phyloP scores from a whole-genome alignment of 1,140 invertebrate species.

The Tetragnatha versicolor region DNA sequence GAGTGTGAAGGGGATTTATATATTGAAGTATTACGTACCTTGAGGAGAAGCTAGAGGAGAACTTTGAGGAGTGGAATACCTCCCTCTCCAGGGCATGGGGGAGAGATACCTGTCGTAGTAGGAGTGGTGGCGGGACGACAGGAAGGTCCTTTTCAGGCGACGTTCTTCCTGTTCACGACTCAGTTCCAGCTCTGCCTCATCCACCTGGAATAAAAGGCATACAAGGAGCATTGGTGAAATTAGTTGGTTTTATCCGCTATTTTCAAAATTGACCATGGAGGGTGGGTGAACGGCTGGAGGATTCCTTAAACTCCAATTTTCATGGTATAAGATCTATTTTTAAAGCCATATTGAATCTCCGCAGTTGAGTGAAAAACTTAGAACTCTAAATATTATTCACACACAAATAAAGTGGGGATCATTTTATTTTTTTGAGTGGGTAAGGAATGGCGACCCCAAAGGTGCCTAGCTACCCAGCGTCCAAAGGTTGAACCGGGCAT shows the following conservation, averaged over 20 bases:
- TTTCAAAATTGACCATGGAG: neutral
- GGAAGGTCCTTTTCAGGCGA: neutral
- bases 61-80: no score
- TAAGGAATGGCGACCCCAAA: no score
- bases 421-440: no score
- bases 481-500: no score
- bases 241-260: no score
- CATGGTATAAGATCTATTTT: neutral
- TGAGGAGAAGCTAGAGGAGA: no score
- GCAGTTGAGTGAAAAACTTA: no score
- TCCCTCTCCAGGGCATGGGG: slow-evolving; percentile 27
- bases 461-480: no score
- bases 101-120: slow-evolving; percentile 40
- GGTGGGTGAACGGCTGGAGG: neutral
- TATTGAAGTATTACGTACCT: no score
- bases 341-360: neutral
- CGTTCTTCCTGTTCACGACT: neutral
- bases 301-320: neutral
- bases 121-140: slow-evolving; percentile 9
- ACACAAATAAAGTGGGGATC: no score
- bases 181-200: neutral
- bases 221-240: neutral
- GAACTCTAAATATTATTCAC: no score
- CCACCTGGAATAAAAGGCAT: neutral
- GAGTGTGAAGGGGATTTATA: no score